Percentiles rank a stretch among this genome's conserved stretches.
These are phyloP conservation scores for Dipodomys spectabilis DNA, from an alignment of 2,113 vertebrate species.

Conservation along the genomic window DNA sequence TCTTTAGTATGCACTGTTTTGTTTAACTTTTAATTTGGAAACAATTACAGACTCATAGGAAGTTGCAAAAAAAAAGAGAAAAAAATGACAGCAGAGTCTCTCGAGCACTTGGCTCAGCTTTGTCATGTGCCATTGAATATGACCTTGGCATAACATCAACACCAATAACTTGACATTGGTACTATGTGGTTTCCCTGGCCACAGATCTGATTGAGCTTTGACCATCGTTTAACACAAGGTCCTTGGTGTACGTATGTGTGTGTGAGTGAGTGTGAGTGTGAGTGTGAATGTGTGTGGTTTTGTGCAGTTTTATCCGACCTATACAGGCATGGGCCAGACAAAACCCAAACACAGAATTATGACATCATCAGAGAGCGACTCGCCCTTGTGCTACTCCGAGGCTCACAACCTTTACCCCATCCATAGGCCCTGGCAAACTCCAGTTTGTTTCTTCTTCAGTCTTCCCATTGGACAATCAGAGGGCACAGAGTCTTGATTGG, in stretches of 20 bases:
- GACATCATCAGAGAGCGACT: not conserved
- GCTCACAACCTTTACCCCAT: not conserved
- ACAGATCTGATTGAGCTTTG: not conserved
- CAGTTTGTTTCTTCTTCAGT: not conserved
- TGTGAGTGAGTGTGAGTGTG: not conserved
- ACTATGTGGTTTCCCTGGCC: not conserved
- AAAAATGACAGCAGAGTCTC: not conserved
- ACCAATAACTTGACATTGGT: not conserved
- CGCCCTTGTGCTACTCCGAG: rapidly evolving
- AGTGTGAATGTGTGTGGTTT: not conserved
- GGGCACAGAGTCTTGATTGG: not conserved
- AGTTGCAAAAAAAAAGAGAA: not conserved
- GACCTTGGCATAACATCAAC: not conserved
- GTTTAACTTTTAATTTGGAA: constrained; percentile 10
- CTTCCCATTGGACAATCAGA: not conserved
- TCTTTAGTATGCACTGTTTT: not conserved
- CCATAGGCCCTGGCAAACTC: not conserved
- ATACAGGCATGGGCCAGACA: not conserved
- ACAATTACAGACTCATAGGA: not conserved
- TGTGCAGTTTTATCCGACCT: not conserved
- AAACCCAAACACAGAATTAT: not conserved
- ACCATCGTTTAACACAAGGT: not conserved
- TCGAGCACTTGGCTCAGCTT: not conserved
- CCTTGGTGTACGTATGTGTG: not conserved
- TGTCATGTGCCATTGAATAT: not conserved